Percentiles rank a stretch among this genome's conserved stretches.
phyloP scores from a whole-genome alignment of 2,888 invertebrate species.

The Cloeon dipterum region DNA sequence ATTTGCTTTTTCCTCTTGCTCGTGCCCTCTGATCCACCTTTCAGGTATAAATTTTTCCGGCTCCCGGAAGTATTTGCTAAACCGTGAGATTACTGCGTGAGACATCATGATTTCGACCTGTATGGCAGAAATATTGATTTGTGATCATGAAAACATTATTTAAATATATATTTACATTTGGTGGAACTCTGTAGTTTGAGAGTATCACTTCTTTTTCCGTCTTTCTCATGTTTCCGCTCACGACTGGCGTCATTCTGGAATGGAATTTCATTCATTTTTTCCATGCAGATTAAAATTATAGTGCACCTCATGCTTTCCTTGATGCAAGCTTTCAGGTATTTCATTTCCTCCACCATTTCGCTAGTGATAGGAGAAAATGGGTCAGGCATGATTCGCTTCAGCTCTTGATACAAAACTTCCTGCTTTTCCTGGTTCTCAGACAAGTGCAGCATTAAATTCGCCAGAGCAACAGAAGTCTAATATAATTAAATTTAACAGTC shows the following conservation, averaged over 20 bases:
- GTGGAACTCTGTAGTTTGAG: conserved; percentile 19
- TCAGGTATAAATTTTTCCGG: conserved; percentile 35
- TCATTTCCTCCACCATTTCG: conserved; percentile 21
- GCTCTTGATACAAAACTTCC: conserved; percentile 29
- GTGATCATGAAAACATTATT: no score
- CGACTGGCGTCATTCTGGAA: conserved; percentile 18
- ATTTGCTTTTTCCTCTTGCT: neutral
- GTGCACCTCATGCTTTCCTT: conserved; percentile 49
- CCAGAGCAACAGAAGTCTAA: conserved; percentile 54
- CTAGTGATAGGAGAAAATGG: conserved; percentile 25
- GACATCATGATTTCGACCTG: conserved; percentile 13
- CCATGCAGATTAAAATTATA: no score
- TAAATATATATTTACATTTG: no score
- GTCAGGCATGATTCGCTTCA: conserved; percentile 28
- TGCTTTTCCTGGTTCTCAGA: conserved; percentile 46
- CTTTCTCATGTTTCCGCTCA: conserved; percentile 17
- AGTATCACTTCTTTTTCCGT: conserved; percentile 17
- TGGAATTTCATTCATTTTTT: no score
- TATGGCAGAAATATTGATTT: no score
- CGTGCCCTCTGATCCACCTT: conserved; percentile 33
- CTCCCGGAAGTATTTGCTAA: conserved; percentile 23
- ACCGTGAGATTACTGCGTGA: conserved; percentile 16
- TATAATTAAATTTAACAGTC: neutral
- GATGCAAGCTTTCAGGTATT: conserved; percentile 27
- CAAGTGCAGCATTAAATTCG: conserved; percentile 50